Base-by-base conservation (phyloP, 2,113 vertebrate species). In the Chelonoidis abingdonii region DNA sequence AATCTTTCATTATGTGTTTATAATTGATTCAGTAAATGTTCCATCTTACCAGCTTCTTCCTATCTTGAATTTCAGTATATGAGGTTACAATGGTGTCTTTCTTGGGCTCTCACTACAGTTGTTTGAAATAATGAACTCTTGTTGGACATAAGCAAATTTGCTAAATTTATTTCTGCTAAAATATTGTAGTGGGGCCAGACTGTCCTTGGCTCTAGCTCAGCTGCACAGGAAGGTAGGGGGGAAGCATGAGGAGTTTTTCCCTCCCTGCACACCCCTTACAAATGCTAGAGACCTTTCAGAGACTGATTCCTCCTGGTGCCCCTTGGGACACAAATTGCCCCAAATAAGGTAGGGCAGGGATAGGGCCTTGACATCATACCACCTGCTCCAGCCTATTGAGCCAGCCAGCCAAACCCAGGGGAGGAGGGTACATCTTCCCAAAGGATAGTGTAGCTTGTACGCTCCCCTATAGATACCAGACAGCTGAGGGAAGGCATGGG, bases 391-490 rank as follows among this genome's bases (percentile, higher is more conserved):
- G 95, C 95, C 81, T 93, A 95, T 96, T 89, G 69, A 97, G 96
- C 96, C 92, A 97, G 96, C 96, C 93, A 53, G 10, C 95, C 96
- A 97, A 72, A 89, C 94, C 93, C 93, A 83, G 95, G 89, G 95
- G 79, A 95, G 90, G 11, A 97, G 88, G 96, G 97, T 90, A 93
- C 93, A 93, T 93, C 96, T 97, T 96, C 89, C 89, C 86, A 75
- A 95, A 97, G 96, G 95, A 94, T 65, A 54, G 94, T 96, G 96
- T 41, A 95, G 95, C 94, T 96, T 81, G 94, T 91, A 95, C 89
- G 29, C 59, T 96, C 84, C 69, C 95, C 80, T 52, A 69, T 56
- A 24, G 16, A 41, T 62, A 41, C 86, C 49, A 80, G 80, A 93
- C 79, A 95, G 87, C 54, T 49, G 8, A 24, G 19, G 65, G 41